These are phyloP conservation scores for Cathartes aura DNA, from an alignment of 2,113 vertebrate species.

Conservation along the genomic window DNA sequence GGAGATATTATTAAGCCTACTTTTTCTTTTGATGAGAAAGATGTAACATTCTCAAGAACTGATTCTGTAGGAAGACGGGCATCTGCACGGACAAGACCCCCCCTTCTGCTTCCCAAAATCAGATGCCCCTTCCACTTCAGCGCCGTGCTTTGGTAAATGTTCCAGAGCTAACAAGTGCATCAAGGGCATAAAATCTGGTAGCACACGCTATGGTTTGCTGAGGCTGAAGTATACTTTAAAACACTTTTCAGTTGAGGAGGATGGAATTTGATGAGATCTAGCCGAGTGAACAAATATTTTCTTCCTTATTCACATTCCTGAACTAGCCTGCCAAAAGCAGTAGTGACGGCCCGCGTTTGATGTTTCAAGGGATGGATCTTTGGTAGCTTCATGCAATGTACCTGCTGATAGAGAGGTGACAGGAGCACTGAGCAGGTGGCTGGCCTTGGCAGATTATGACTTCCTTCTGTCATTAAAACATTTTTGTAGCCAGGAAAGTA, in stretches of 20 bases:
- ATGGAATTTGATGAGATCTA: background rate
- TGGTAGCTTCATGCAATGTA: background rate
- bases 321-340: background rate
- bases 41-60: background rate
- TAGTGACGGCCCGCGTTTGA: fast-evolving
- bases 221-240: background rate
- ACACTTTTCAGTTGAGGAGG: background rate
- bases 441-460: background rate
- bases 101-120: background rate
- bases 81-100: background rate
- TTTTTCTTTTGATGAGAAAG: background rate
- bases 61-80: background rate
- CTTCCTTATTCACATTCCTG: background rate
- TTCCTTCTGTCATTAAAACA: background rate
- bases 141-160: background rate
- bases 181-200: background rate
- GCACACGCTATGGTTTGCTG: fast-evolving
- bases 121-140: background rate
- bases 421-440: background rate
- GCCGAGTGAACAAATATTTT: background rate
- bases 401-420: constrained; percentile 1
- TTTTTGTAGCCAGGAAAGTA: background rate
- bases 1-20: constrained; percentile 2
- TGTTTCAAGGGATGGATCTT: background rate
- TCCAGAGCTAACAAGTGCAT: background rate